Evolutionary conservation across 2,797 vertebrate genomes (phyloP).

Genomic region (Poeciliopsis gracilis): DNA sequence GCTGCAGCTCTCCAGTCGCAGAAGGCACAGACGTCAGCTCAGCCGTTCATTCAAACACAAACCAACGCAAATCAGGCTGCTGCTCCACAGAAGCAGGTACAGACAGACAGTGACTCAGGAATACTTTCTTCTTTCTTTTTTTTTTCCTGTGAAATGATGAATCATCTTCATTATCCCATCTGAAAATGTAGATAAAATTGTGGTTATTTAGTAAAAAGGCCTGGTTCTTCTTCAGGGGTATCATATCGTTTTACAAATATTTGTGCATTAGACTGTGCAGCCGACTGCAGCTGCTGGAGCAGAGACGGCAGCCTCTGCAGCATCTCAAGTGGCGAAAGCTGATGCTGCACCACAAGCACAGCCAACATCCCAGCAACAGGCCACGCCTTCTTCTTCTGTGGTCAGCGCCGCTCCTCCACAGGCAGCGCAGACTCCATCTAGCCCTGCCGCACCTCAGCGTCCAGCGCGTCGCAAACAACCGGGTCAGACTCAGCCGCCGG

Average conservation of each 20-base stretch:
- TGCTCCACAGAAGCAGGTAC: constrained; percentile 76
- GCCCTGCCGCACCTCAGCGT: constrained; percentile 79
- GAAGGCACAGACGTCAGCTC: constrained; percentile 76
- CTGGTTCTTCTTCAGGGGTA: constrained; percentile 6
- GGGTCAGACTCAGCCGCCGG: constrained; percentile 42
- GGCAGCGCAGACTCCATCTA: constrained; percentile 70
- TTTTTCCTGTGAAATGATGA: neutral
- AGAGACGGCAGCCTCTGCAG: constrained; percentile 65
- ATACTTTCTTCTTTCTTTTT: neutral
- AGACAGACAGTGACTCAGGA: neutral
- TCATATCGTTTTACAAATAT: constrained; percentile 29
- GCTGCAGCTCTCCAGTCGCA: constrained; percentile 84
- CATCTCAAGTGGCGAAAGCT: constrained; percentile 56
- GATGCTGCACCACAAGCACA: constrained; percentile 70
- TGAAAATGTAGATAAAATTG: neutral
- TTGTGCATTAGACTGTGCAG: constrained; percentile 60
- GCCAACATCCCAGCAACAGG: constrained; percentile 58
- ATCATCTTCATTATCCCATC: neutral
- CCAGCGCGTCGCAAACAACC: constrained; percentile 80
- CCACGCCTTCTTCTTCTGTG: constrained; percentile 39
- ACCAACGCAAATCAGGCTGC: constrained; percentile 67
- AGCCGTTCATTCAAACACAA: constrained; percentile 76
- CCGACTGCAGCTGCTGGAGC: constrained; percentile 72
- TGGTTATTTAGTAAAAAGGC: neutral
- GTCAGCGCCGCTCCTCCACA: constrained; percentile 62